These are phyloP conservation scores for Sprattus sprattus DNA, from an alignment of 2,113 vertebrate genomes.

Conservation along the genomic window DNA sequence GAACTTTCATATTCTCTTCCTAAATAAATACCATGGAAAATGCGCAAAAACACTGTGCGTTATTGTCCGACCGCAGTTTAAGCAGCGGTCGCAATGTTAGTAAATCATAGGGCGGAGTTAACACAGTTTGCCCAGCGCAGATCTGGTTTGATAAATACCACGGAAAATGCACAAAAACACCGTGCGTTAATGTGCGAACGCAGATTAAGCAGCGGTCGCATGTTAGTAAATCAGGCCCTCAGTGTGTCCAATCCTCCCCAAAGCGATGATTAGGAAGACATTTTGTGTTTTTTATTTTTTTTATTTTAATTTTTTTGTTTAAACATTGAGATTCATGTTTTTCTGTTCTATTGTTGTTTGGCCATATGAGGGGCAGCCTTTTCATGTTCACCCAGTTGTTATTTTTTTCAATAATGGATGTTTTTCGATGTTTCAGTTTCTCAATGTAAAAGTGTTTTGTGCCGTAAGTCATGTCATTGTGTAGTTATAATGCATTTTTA, in stretches of 20 bases:
- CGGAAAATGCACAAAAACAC: no score
- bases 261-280: conserved; percentile 52
- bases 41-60: no score
- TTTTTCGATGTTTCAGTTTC: conserved; percentile 33
- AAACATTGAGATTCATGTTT: conserved; percentile 20
- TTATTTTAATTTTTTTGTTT: not conserved
- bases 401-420: not conserved
- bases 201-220: no score
- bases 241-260: conserved; percentile 34
- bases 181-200: no score
- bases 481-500: conserved; percentile 52
- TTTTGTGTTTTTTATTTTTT: conserved; percentile 32
- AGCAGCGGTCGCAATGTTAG: no score
- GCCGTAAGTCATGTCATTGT: conserved; percentile 55
- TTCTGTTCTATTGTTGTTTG: conserved; percentile 26
- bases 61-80: no score
- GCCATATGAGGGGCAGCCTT: not conserved
- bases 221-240: no score
- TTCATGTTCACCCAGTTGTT: conserved; percentile 19
- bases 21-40: no score
- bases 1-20: no score
- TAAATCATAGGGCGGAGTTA: no score
- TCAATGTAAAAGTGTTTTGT: conserved; percentile 37
- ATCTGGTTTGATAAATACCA: no score
- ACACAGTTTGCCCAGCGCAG: no score